phyloP scores from a whole-genome alignment of 2,113 vertebrate species.

The Neogale vison region DNA sequence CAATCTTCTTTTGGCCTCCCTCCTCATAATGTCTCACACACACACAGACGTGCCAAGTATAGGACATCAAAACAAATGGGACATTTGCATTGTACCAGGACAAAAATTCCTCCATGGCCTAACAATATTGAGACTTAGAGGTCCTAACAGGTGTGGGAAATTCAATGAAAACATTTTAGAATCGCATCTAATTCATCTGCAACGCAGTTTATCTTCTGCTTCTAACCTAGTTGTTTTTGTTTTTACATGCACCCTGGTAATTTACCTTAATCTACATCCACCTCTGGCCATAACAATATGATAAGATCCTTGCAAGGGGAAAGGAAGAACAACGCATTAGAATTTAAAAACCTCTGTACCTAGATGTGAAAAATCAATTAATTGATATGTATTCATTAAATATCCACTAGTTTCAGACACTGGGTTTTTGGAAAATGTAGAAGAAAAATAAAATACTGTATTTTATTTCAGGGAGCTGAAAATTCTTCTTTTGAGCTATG shows the following conservation, averaged over 20 bases:
- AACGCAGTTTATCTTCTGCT: not conserved
- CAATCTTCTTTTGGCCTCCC: constrained; percentile 64
- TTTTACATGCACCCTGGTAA: not conserved
- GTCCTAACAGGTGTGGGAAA: not conserved
- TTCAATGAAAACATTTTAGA: not conserved
- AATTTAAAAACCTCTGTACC: not conserved
- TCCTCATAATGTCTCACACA: constrained; percentile 52
- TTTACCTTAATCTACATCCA: not conserved
- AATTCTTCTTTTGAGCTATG: not conserved
- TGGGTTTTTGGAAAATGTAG: not conserved
- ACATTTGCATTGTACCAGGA: constrained; percentile 12
- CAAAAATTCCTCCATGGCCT: constrained; percentile 7
- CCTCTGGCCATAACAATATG: not conserved
- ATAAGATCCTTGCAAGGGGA: not conserved
- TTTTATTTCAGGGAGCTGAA: not conserved
- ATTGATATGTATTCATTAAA: not conserved
- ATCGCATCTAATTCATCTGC: not conserved
- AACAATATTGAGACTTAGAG: not conserved
- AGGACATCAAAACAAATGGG: constrained; percentile 45
- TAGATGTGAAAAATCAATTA: not conserved
- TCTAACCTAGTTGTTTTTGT: not conserved
- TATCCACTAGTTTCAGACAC: not conserved
- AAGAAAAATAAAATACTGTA: not conserved
- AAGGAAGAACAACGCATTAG: not conserved
- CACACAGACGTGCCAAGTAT: constrained; percentile 18